Evolutionary conservation across 2,797 vertebrate genomes (phyloP).

Genomic region (Sebastes oblongus): DNA sequence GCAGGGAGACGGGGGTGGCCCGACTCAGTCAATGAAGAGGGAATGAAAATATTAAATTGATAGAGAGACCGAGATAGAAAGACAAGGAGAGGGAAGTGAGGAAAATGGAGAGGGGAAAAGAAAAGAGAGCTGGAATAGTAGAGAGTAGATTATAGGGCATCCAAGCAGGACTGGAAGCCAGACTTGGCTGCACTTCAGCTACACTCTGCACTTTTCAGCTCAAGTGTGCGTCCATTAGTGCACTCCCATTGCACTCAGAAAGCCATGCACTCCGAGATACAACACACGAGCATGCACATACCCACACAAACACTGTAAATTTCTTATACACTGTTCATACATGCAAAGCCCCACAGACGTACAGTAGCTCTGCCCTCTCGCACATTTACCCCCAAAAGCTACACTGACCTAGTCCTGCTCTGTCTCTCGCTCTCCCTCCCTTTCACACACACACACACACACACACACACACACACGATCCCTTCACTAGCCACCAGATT

Average conservation of each 20-base stretch:
- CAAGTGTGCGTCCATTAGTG: slow-evolving; percentile 84
- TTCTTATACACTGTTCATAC: slow-evolving; percentile 33
- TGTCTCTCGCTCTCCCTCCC: not conserved
- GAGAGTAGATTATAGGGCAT: slow-evolving; percentile 76
- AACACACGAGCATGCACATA: slow-evolving; percentile 44
- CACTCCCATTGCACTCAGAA: slow-evolving; percentile 76
- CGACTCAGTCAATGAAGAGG: slow-evolving; percentile 52
- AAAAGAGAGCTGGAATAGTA: slow-evolving; percentile 54
- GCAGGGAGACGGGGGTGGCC: slow-evolving; percentile 32
- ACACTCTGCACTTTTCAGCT: slow-evolving; percentile 82
- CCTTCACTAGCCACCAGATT: slow-evolving; percentile 74
- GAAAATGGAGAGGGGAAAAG: slow-evolving; percentile 53
- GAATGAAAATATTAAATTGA: slow-evolving; percentile 71
- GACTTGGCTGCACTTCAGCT: slow-evolving; percentile 83
- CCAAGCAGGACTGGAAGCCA: slow-evolving; percentile 78
- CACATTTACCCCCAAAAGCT: slow-evolving; percentile 55
- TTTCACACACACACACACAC: not conserved
- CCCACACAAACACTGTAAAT: slow-evolving; percentile 14
- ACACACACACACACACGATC: slow-evolving; percentile 23
- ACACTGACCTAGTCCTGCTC: slow-evolving; percentile 47
- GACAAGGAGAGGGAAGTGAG: slow-evolving; percentile 44
- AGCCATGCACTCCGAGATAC: slow-evolving; percentile 64
- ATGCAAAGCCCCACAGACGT: slow-evolving; percentile 52
- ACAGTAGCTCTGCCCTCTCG: slow-evolving; percentile 41
- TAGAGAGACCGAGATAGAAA: slow-evolving; percentile 50